Evolutionary conservation across 2,113 vertebrate species (phyloP), one percentile per base, ranked within the genome.

Genomic region (Acrocephalus kingi): DNA sequence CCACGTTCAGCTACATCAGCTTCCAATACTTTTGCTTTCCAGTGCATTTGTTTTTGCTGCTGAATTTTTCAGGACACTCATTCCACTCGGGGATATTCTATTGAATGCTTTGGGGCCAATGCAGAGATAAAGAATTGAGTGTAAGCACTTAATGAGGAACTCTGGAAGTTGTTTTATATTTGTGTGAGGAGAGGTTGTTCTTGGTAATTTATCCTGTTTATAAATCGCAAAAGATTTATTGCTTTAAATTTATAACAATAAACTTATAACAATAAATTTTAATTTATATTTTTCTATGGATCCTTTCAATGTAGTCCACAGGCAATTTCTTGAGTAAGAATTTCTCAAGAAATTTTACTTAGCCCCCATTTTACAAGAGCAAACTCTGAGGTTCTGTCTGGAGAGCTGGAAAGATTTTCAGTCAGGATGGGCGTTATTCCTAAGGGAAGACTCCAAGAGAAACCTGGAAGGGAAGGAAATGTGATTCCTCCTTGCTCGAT

Each of bases 151-250:
- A 17, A 14, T 39, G 59, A 71, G 43, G 24, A 59, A 51, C 13
- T 48, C 46, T 59, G n/a, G 30, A 30, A 58, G 9, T 31, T 62
- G 28, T n/a, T 41, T 51, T 33, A 2, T n/a, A 31, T 93, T 59
- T 77, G 3, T 28, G 17, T 35, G 24, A 55, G 22, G 14, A 10
- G 10, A 52, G 11, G 18, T 6, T 27, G 4, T 28, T 68, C 54
- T 62, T 39, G 21, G 8, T 33, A 14, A 56, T 77, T 74, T 35
- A 33, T 62, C 18, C 23, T 61, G 10, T 13, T 15, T 5, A 19
- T 1, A 1, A 62, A 49, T 33, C 2, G 3, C 4, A 81, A 19
- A n/a, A n/a, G 15, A 33, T 1, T 3, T 43, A 7, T 52, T 13
- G 2, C 22, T 69, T 64, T 43, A 11, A 14, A 56, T 84, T 68